Base-by-base conservation (phyloP, 2,888 invertebrate genomes). In the Deilephila elpenor region DNA sequence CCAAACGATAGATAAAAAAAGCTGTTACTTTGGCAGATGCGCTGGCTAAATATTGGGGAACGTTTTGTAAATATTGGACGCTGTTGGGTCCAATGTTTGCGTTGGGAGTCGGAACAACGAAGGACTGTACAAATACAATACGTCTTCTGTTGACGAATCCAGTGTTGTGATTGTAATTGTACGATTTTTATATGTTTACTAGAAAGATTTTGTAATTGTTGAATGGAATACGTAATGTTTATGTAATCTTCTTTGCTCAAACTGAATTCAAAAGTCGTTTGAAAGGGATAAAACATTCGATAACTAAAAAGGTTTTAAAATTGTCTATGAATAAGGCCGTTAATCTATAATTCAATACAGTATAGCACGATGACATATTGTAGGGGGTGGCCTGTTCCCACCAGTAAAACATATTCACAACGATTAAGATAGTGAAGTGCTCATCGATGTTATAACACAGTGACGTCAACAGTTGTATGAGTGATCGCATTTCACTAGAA, bases 1-100 rank as follows among this genome's bases (percentile, higher is more conserved):
- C 85, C 87, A 87, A 83, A 80, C 75, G 73, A 74, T 77, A 76
- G 76, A 79, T 14, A 44, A 70, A 83, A 83, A 83, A 80, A 82
- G 76, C 72, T 79, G 73, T 78, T 76, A 77, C 75, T 81, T 81
- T 83, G 80, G 80, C 82, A 75, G 75, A 76, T 73, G 75, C 74
- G 76, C 72, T 70, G 71, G 73, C 82, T 83, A 80, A 84, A 84
- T 81, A 84, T 85, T 86, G 77, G 75, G 59, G 71, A 59, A 72
- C 60, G 71, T 67, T 62, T n/a, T 72, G 72, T 76, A 75, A 77
- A 75, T 75, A 75, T 78, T 78, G 74, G 76, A 11, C 59, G 53
- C 74, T 75, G 75, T 78, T 78, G 78, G 78, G 59, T 59, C 72
- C 72, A 74, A 71, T 72, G 71, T 74, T 77, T 74, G 59, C 37